Base-by-base conservation (phyloP, 2,888 invertebrate genomes). In the Drosophila pegasa region DNA sequence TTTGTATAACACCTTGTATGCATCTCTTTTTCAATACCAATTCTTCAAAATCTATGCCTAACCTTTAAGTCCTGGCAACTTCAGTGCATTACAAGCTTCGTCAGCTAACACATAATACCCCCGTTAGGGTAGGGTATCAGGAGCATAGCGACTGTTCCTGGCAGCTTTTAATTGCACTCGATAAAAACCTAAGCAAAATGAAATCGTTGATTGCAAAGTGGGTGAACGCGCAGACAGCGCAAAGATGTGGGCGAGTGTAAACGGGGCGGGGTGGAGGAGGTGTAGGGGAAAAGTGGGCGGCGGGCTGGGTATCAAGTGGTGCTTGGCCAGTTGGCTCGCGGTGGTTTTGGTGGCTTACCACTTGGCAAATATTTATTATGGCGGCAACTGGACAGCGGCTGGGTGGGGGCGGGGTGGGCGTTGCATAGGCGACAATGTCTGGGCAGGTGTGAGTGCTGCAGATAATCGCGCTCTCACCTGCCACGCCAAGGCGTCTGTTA, bases 291-390 rank as follows among this genome's bases (percentile, higher is more conserved):
- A 0, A 14, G 0, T 5, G 8, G 10, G 12, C 14, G 27, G 27
- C 10, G 8, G 38, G 16, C 12, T 5, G 51, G 31, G 12, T 22
- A 35, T 33, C 25, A 20, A 38, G 27, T 51, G 57, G 25, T 63
- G 35, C 54, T 54, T 37, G 60, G 20, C 57, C 58, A 61, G 35
- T 66, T 75, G 58, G 54, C 68, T 33, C 18, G 52, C 31, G 50
- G 40, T 58, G 50, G 40, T 58, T 74, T 64, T 71, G 50, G 41
- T 64, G 75, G 57, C 65, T 72, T 72, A 75, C 60, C 65, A 58
- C 52, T 69, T 69, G 52, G 76, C 80, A 79, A 79, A 67, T 78
- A 73, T 73, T 65, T 65, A 70, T 65, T 66, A 67, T 54, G 20
- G 57, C 50, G 33, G 47, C 71, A 65, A 58, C 62, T 58, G 59